Evolutionary conservation across 2,888 invertebrate genomes (phyloP).

Genomic region (Tethea ocularis): DNA sequence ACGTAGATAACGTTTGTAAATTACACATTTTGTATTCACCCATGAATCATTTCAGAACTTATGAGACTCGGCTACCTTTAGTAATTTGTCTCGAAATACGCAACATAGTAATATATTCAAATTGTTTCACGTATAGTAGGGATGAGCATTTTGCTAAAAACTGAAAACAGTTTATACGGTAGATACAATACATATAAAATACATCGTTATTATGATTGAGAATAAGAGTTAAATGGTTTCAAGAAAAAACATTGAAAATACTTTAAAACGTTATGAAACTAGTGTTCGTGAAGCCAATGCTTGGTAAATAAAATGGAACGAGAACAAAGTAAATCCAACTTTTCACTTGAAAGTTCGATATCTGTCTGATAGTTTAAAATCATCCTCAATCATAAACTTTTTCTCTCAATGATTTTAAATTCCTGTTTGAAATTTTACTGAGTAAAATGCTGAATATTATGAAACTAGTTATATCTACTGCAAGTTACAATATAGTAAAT

Average conservation of each 20-base stretch:
- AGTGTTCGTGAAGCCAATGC: neutral
- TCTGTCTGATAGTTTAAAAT: neutral
- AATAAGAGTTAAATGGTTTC: neutral
- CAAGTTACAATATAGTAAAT: neutral
- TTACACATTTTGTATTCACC: neutral
- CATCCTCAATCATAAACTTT: neutral
- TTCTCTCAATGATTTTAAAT: no score
- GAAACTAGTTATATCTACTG: neutral
- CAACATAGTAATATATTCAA: neutral
- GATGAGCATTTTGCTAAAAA: no score
- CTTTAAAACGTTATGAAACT: neutral
- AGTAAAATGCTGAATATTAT: neutral
- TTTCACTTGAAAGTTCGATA: neutral
- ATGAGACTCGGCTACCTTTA: neutral
- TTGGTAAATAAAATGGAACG: no score
- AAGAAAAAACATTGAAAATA: neutral
- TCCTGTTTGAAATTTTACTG: no score
- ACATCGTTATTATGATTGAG: neutral
- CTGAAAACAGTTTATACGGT: no score
- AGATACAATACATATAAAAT: no score
- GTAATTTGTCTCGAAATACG: neutral
- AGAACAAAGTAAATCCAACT: neutral
- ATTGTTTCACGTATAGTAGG: neutral
- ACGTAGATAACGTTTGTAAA: conserved; percentile 4
- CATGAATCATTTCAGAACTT: neutral